phyloP scores from a whole-genome alignment of 2,888 invertebrate species.

The Amphipyra tragopoginis region DNA sequence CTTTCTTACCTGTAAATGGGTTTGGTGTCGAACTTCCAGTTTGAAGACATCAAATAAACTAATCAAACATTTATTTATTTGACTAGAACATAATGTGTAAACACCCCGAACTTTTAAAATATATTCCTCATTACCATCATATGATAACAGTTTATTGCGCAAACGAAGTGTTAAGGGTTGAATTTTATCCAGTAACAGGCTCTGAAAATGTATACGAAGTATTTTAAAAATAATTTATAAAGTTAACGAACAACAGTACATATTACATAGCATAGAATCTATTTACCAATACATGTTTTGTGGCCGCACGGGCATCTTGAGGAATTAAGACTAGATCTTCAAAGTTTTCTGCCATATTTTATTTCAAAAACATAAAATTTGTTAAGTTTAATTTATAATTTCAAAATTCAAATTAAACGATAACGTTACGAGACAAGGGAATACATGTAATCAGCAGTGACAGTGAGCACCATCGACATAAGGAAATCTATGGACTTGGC shows the following conservation, averaged over 20 bases:
- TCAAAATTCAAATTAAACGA: too few species aligned
- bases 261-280: not conserved
- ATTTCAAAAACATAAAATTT: not conserved
- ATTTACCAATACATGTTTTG: constrained; percentile 74
- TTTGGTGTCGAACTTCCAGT: constrained; percentile 70
- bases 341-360: constrained; percentile 35
- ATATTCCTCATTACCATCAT: constrained; percentile 53
- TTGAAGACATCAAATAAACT: constrained; percentile 80
- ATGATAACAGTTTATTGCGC: constrained; percentile 64
- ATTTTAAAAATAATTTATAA: not conserved
- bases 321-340: constrained; percentile 57
- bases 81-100: constrained; percentile 79
- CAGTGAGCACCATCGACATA: too few species aligned
- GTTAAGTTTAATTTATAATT: too few species aligned
- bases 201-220: constrained; percentile 66
- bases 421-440: too few species aligned
- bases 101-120: constrained; percentile 70
- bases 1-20: constrained; percentile 76
- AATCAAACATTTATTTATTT: constrained; percentile 80
- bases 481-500: too few species aligned
- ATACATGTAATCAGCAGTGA: too few species aligned
- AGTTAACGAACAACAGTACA: too few species aligned
- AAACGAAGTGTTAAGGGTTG: constrained; percentile 72
- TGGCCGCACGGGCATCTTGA: constrained; percentile 66
- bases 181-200: constrained; percentile 69